Percentiles rank a stretch among this genome's conserved stretches.
Evolutionary conservation across 2,888 invertebrate genomes (phyloP).

Genomic region (Drosophila mercatorum): DNA sequence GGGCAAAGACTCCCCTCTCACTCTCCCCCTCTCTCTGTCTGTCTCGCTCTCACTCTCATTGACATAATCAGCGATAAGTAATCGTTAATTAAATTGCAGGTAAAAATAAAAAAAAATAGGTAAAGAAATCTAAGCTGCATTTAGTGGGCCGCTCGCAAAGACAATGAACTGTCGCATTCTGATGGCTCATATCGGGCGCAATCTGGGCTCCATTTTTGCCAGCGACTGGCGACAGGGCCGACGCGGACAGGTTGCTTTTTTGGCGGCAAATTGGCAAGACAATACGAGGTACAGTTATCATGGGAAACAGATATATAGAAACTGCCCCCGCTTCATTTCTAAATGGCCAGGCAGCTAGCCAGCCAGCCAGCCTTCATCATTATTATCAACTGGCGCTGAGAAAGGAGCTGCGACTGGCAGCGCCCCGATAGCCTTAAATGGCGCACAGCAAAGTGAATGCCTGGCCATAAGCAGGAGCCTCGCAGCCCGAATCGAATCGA

Average conservation of each 20-base stretch:
- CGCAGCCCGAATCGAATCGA: not conserved
- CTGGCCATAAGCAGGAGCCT: conserved; percentile 57
- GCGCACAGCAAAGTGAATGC: conserved; percentile 57
- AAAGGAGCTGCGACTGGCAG: conserved; percentile 31
- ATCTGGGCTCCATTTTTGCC: conserved; percentile 69
- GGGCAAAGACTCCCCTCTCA: conserved; percentile 13
- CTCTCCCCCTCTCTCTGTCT: not conserved
- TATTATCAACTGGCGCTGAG: conserved; percentile 52
- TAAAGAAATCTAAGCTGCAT: conserved; percentile 55
- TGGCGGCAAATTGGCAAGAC: conserved; percentile 73
- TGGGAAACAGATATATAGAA: conserved; percentile 60
- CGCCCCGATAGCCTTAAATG: conserved; percentile 71
- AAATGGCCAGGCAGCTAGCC: conserved; percentile 45
- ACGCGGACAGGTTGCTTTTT: conserved; percentile 67
- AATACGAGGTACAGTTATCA: conserved; percentile 71
- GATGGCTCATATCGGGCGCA: conserved; percentile 47
- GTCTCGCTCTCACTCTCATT: conserved; percentile 10
- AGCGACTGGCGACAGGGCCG: conserved; percentile 26
- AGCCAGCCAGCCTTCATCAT: conserved; percentile 47
- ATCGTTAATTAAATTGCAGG: conserved; percentile 72
- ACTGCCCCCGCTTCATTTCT: conserved; percentile 56
- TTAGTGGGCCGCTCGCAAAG: conserved; percentile 45
- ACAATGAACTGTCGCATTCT: conserved; percentile 77
- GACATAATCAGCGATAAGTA: conserved; percentile 74
- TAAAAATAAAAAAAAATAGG: not conserved